Evolutionary conservation across 2,888 invertebrate species (phyloP), one percentile per base, ranked within the genome.

Genomic region (Gymnoscelis rufifasciata): DNA sequence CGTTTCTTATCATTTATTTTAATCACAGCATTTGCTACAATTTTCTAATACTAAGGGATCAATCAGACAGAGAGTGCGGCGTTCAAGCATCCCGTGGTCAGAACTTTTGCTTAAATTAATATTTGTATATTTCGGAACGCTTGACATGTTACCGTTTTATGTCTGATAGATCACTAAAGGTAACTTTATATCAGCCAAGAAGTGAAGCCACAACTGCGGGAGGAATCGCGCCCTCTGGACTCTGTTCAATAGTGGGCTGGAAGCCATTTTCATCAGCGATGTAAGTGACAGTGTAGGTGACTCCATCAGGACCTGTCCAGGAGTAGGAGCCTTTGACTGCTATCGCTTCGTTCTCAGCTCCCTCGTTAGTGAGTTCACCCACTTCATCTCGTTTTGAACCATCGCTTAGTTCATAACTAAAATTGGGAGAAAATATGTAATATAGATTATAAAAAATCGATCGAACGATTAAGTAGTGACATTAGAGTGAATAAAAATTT

Each of bases 241-340:
- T 73, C 47, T 81, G 75, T 30, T 78, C 74, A 11, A 81, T 74
- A 11, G 66, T 72, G 1, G 90, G 89, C 52, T 88, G 86, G 80
- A 79, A 91, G 5, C 90, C 91, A 57, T 89, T 89, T 58, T 90
- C 90, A 54, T 90, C 90, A 15, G 90, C 90, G 5, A 82, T 67
- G 72, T 90, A 91, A 36, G 66, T 83, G 13, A 90, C 72, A 11
- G 74, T 81, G 66, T 90, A 89, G 1, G 70, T 76, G 30, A 84
- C 75, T 7, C 88, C 88, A 47, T 90, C 88, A 26, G 88, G 87
- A 1, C 76, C 90, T 1, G 82, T 62, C 72, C 87, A 90, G 14
- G 83, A 74, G 74, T 82, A 90, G 2, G 82, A 78, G 10, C 91
- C 91, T 31, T 64, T 74, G 10, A 91, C 83, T 1, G 76, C 66